A percentile compares a stretch with the other conserved stretches of the same genome.
These are phyloP conservation scores for Clistopyga incitator DNA, from an alignment of 2,888 invertebrate genomes.

Conservation along the genomic window DNA sequence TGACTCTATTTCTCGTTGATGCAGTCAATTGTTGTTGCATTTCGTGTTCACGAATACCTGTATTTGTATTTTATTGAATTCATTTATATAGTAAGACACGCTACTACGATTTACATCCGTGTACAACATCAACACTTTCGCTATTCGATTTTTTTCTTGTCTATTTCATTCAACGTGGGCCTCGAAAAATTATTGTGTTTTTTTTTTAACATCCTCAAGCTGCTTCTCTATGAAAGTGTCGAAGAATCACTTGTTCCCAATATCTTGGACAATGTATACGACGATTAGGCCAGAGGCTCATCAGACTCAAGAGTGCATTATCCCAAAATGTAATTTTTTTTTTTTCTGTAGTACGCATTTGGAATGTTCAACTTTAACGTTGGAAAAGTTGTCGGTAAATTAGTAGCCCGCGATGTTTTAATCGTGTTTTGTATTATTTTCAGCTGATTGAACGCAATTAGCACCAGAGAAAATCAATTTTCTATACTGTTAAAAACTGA, in stretches of 20 bases:
- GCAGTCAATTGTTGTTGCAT: constrained; percentile 30
- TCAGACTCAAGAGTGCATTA: constrained; percentile 23
- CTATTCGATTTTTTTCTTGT: constrained; percentile 37
- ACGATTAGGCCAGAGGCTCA: constrained; percentile 37
- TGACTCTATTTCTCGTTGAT: constrained; percentile 49
- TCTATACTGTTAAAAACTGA: not conserved
- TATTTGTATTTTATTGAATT: constrained; percentile 23
- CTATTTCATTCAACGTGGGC: constrained; percentile 19
- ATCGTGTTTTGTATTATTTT: not conserved
- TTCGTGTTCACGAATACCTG: constrained; percentile 39
- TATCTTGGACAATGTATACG: constrained; percentile 14
- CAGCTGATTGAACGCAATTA: constrained; percentile 6
- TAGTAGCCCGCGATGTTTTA: constrained; percentile 1
- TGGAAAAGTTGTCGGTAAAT: constrained; percentile 11
- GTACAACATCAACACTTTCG: constrained; percentile 61
- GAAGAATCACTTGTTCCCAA: constrained; percentile 51
- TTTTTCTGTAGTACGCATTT: constrained; percentile 23
- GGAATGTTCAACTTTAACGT: constrained; percentile 60
- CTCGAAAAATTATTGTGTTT: not conserved
- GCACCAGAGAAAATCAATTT: constrained; percentile 47
- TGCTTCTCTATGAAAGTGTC: constrained; percentile 40
- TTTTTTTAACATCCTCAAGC: not conserved
- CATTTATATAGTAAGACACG: constrained; percentile 58
- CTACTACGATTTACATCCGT: constrained; percentile 58
- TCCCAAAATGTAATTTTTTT: not conserved